Evolutionary conservation across 2,888 invertebrate genomes (phyloP), one percentile per base, ranked within the genome.

Genomic region (Allophyes oxyacanthae): DNA sequence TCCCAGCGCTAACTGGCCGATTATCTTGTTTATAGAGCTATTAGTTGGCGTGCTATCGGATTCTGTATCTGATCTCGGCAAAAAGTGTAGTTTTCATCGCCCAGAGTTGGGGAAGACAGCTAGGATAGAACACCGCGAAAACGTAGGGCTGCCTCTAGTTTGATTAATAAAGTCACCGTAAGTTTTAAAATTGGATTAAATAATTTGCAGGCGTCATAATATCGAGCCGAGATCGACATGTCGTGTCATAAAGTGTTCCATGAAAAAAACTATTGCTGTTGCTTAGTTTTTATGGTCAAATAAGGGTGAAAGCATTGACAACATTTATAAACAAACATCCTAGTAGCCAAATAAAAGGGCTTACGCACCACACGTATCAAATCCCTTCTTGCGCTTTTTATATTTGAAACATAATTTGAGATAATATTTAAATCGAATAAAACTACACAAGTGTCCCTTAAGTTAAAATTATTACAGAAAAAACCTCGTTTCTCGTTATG

Each of bases 21-120:
- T 91, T 89, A 92, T 90, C 89, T 91, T 84, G 89, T 92, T 91
- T 91, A 91, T 92, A 88, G 89, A 88, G 90, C 90, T 91, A 91
- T 92, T 91, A 91, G 89, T 82, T 85, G 86, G 85, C 83, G 79
- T 81, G 77, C 82, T 87, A 90, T 90, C 90, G 82, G 81, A 81
- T 86, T 85, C 78, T 84, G 86, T 88, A 88, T 91, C 89, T 83
- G 82, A 87, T 87, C 86, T 84, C 70, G 79, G 82, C 85, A 89
- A 90, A 88, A 90, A 89, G 90, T 88, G 89, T 89, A 87, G 90
- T 86, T 90, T 89, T 89, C 87, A 86, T 88, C 88, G 87, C 86
- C 83, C 77, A 71, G 60, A 64, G 57, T 56, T 64, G 65, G 60
- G 72, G 63, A 75, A 57, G 65, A 70, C 69, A 64, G 65, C 63